Base-by-base conservation (phyloP, 2,113 vertebrate species). In the Toxotes jaculatrix region DNA sequence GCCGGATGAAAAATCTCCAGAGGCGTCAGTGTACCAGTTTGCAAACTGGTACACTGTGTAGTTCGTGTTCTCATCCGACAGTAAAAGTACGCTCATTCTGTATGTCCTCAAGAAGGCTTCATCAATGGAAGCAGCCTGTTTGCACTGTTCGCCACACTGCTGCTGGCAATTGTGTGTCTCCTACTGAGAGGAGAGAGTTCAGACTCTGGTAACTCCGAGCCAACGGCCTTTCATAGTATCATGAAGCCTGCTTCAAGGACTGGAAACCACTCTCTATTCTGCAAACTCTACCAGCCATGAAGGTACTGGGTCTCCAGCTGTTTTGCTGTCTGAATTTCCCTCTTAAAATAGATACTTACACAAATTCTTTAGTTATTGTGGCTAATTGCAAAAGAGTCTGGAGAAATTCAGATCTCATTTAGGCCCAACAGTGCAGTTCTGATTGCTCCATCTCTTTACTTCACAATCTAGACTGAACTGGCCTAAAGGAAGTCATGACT, bases 121-220 rank as follows among this genome's bases (percentile, higher is more conserved):
- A 70, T 84, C 72, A 74, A 34, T 67, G 45, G 59, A 70, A 40
- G 71, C 62, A 82, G 70, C 69, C 63, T 80, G 65, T 88, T 82
- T 85, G 71, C 66, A 75, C 77, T 74, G 40, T 77, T 85, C 77
- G 43, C 56, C n/a, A 16, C 4, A 3, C 31, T 56, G 85, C 80
- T 88, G 73, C 74, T 63, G 79, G 86, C 82, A 80, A 59, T 60
- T 71, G 42, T 69, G 73, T 11, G 13, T 74, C 57, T 65, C 71
- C 59, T 17, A 80, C 82, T 77, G 82, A 68, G 84, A 87, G 70
- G 51, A 80, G 60, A 79, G 77, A 49, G 51, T 87, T 90, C 71
- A 88, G 27, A 88, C 40, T 42, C 56, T 83, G 77, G 74, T 82
- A 69, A 86, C 53, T 67, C 43, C 0, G 16, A 72, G 60, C 79